These are phyloP conservation scores for Sturmia bella DNA, from an alignment of 2,888 invertebrate genomes.

Conservation along the genomic window DNA sequence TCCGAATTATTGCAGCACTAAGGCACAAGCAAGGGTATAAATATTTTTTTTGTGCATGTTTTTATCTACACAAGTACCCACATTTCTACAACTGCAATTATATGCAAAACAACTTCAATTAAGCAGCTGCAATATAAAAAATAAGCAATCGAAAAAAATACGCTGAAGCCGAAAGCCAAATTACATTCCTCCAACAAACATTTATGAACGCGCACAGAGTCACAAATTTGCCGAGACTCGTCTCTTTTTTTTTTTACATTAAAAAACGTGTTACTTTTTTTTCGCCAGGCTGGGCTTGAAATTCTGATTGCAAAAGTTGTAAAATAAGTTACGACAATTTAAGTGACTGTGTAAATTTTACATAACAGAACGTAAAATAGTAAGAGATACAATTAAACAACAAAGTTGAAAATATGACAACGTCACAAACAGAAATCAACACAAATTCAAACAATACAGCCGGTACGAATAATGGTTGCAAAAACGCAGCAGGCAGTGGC, in stretches of 20 bases:
- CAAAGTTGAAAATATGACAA: slow-evolving; percentile 68
- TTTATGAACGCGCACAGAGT: slow-evolving; percentile 25
- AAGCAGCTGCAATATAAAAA: slow-evolving; percentile 49
- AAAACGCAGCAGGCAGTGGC: slow-evolving; percentile 45
- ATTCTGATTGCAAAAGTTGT: slow-evolving; percentile 47
- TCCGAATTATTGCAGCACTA: too few relatives aligned
- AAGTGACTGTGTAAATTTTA: slow-evolving; percentile 37
- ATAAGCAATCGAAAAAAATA: slow-evolving; percentile 17
- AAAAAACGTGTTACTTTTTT: slow-evolving; percentile 71
- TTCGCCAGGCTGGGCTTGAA: slow-evolving; percentile 48
- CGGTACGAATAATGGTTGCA: slow-evolving; percentile 42
- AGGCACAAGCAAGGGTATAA: too few relatives aligned
- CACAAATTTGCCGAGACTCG: slow-evolving; percentile 43
- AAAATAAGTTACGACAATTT: slow-evolving; percentile 44
- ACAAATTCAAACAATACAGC: slow-evolving; percentile 69
- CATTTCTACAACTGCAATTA: slow-evolving; percentile 17
- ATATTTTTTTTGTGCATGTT: too few relatives aligned
- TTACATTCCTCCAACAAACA: slow-evolving; percentile 54
- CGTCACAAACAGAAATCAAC: slow-evolving; percentile 71
- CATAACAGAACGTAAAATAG: slow-evolving; percentile 12
- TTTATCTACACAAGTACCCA: background rate
- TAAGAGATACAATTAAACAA: slow-evolving; percentile 53
- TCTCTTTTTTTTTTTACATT: slow-evolving; percentile 22
- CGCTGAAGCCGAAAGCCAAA: slow-evolving; percentile 19
- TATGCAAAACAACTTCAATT: slow-evolving; percentile 13